Percentiles rank a stretch among this genome's conserved stretches.
Evolutionary conservation across 1,140 invertebrate species (phyloP).

Genomic region (Diachasmimorpha longicaudata): DNA sequence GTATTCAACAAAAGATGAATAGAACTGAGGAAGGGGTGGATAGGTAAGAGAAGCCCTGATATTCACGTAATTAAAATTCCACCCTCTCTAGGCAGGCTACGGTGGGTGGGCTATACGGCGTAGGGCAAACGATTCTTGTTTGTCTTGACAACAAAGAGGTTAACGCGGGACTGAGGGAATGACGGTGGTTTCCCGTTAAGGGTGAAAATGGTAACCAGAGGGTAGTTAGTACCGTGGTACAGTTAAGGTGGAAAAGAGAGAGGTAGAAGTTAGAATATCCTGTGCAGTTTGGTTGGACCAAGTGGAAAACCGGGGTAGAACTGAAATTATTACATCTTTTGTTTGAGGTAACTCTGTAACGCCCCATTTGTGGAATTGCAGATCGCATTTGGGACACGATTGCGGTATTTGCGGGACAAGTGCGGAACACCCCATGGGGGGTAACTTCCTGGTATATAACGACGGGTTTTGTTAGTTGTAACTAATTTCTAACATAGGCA

Average conservation of each 20-base stretch:
- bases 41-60: constrained; percentile 51
- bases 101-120: constrained; percentile 35
- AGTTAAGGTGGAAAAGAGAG: constrained; percentile 5
- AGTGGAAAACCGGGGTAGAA: constrained; percentile 29
- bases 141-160: constrained; percentile 60
- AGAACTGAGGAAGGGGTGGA: constrained; percentile 11
- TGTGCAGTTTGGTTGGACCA: constrained; percentile 12
- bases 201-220: constrained; percentile 31
- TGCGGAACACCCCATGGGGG: constrained; percentile 29
- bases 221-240: background rate
- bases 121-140: constrained; percentile 58
- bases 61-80: constrained; percentile 61
- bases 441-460: constrained; percentile 1
- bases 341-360: constrained; percentile 53
- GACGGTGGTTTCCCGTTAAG: constrained; percentile 37
- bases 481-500: constrained; percentile 54
- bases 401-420: constrained; percentile 34
- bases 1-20: background rate
- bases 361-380: constrained; percentile 60
- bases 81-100: constrained; percentile 34
- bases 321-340: constrained; percentile 64
- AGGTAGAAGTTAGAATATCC: background rate
- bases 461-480: constrained; percentile 54
- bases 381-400: constrained; percentile 58
- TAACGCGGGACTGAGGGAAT: constrained; percentile 12